phyloP scores from a whole-genome alignment of 2,797 vertebrate species.

The Myiothlypis chrysogaster region DNA sequence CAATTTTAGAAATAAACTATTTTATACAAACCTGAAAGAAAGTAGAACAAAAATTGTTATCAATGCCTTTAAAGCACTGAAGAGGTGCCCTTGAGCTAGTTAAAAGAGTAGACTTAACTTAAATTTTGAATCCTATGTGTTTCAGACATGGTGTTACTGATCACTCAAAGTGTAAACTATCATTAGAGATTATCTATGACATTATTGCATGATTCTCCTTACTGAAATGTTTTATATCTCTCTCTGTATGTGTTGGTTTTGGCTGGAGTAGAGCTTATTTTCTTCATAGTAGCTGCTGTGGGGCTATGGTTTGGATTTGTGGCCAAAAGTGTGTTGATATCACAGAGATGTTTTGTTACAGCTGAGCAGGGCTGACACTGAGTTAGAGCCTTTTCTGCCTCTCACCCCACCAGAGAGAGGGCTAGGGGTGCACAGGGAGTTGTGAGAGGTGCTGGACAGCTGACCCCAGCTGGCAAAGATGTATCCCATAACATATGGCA shows the following conservation, averaged over 20 bases:
- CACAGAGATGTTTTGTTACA: neutral
- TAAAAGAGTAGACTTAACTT: neutral
- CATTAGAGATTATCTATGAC: neutral
- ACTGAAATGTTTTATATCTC: neutral
- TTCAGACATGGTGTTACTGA: neutral
- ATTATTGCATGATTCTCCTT: neutral
- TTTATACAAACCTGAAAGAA: neutral
- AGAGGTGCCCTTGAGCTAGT: neutral
- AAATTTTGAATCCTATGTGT: too few relatives aligned
- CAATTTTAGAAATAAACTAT: neutral
- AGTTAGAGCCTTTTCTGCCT: neutral
- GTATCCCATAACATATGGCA: neutral
- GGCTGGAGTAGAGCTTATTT: neutral
- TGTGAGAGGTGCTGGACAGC: neutral
- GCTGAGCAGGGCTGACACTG: neutral
- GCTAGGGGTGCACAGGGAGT: neutral
- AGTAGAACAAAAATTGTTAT: neutral
- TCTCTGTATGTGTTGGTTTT: neutral
- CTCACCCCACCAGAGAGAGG: neutral
- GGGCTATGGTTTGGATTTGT: neutral
- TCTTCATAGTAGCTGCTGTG: neutral
- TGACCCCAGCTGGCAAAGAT: neutral
- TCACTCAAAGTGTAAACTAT: neutral
- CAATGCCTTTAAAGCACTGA: neutral
- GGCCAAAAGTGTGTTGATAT: fast-evolving